Base-by-base conservation (phyloP, 2,888 invertebrate genomes). In the Trissonchulus latispiculum region DNA sequence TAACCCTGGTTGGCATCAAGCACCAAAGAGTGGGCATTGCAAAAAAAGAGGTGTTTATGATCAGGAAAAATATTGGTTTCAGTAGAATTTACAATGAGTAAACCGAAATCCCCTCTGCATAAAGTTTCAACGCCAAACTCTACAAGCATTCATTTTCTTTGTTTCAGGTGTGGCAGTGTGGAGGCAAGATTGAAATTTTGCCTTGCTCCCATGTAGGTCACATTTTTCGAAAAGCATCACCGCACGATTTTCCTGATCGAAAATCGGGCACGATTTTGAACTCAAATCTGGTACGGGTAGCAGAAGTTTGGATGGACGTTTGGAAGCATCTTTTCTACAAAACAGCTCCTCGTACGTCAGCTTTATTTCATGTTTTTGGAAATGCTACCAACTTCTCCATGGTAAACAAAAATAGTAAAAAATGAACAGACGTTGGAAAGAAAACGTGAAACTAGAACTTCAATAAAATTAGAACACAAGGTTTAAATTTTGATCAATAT, bases 221-320 rank as follows among this genome's bases (percentile, higher is more conserved):
- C 75, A 77, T 82, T 31, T 82, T 83, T 75, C 78, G 82, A 32
- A 80, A 83, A 66, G 79, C 80, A 1, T 85, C 86, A 0, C 86
- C 86, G 0, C 86, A 86, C 78, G 84, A 85, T 35, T 87, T 86
- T 81, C 86, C 86, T 0, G 86, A 85, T 35, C 78, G 78, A 61
- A 85, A 84, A 1, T 80, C 80, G 18, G 79, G 79, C 29, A 80
- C 81, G 70, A 79, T 84, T 67, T 84, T 86, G 74, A 85, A 86
- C 75, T 82, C 84, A 69, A 86, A 86, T 78, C 82, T 85, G 61
- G 81, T 84, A 77, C 79, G 86, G 35, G 84, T 85, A 29, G 85
- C 84, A 1, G 84, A 85, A 75, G 86, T 86, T n/a, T 86, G 86
- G 86, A 85, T 86, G 85, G 86, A 87, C 79, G 84, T 85, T 69